Evolutionary conservation across 2,888 invertebrate genomes (phyloP), one percentile per base, ranked within the genome.

Genomic region (Chrysolina haemoptera): DNA sequence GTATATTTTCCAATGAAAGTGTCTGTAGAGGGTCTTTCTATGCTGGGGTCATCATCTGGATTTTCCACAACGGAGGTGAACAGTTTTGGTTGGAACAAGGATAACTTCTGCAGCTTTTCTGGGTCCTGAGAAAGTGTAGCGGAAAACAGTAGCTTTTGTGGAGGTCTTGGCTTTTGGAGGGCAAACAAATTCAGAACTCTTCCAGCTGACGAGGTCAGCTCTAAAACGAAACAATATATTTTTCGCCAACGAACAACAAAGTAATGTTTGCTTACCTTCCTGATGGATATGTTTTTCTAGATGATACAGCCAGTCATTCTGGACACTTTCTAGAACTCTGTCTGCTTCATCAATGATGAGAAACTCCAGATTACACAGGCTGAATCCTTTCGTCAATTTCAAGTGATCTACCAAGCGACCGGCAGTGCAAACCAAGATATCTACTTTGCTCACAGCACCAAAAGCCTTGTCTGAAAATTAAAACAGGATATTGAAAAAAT

Each of bases 291-390:
- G 93, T 76, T 89, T 90, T 83, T 96, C 95, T 73, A 97, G 89
- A 85, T 95, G 93, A 82, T 93, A 92, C 5, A 97, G 90, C 97
- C 97, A 98, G 86, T 97, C 96, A 86, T 96, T 95, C 86, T 97
- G 95, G 64, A 96, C 92, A 84, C 95, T 95, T 82, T 97, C 96
- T 89, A 98, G 94, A 80, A 98, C 95, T 80, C 97, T 91, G 89
- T 99, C 99, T 8, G 99, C 99, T 90, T 99, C 99, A 88, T 99
- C 99, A 72, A 99, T 95, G 0, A 99, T 92, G 59, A 98, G 89
- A 88, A 94, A 97, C 83, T 93, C 91, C 0, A 97, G 88, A 81
- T 91, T 86, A 80, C 91, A 90, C 48, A 97, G 87, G 68, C 92
- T 91, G 85, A 97, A 94, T 18, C 95, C 96, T 84, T 93, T 90